Conservation (phyloP, 2,888 invertebrate genomes). For the Athrips mouffetella region DNA sequence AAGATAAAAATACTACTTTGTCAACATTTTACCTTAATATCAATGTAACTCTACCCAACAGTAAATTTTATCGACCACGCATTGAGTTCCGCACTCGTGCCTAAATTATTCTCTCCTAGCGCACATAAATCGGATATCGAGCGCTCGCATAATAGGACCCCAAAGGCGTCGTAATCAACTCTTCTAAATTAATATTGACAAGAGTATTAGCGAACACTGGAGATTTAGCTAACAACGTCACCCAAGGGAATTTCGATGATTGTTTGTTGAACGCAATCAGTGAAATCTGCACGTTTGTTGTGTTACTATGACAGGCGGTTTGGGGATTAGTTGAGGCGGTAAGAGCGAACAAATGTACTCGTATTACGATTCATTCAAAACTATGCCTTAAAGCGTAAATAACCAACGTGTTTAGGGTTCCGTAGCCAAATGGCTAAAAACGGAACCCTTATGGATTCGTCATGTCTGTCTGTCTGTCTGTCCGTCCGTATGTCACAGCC, state of each 20-base stretch:
- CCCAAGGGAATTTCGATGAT: constrained; percentile 23
- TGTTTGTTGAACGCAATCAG: constrained; percentile 19
- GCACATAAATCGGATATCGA: constrained; percentile 14
- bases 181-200: constrained; percentile 43
- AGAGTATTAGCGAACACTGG: constrained; percentile 29
- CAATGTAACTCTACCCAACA: not conserved
- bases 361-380: too few relatives aligned
- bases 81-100: not conserved
- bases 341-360: too few relatives aligned
- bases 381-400: too few relatives aligned
- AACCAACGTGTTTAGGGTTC: too few relatives aligned
- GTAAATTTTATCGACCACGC: not conserved
- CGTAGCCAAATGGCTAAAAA: too few relatives aligned
- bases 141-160: constrained; percentile 22
- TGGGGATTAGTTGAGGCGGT: too few relatives aligned
- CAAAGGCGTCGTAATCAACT: constrained; percentile 33
- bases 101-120: constrained; percentile 2
- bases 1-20: too few relatives aligned
- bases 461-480: too few relatives aligned
- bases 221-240: constrained; percentile 20
- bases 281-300: not conserved
- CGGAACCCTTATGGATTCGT: too few relatives aligned
- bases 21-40: too few relatives aligned
- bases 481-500: too few relatives aligned
- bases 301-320: not conserved